These are phyloP conservation scores for Eonycteris spelaea DNA, from an alignment of 2,113 vertebrate species.

Conservation along the genomic window DNA sequence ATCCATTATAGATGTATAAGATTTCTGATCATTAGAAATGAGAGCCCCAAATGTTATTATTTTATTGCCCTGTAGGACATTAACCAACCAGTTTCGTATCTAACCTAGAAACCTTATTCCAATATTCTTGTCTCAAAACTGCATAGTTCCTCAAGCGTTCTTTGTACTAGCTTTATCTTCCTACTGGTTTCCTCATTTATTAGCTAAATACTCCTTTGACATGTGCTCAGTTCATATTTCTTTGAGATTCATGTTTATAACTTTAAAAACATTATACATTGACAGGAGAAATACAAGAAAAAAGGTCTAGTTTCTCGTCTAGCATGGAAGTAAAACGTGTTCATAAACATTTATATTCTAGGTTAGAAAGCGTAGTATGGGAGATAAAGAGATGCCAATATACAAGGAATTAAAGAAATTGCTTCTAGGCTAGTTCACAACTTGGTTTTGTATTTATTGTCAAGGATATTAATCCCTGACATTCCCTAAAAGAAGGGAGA, in stretches of 20 bases:
- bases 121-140: neutral
- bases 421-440: neutral
- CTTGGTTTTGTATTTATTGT: neutral
- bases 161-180: neutral
- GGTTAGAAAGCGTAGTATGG: neutral
- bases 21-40: neutral
- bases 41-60: neutral
- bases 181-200: neutral
- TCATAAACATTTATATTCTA: neutral
- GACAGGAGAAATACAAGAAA: neutral
- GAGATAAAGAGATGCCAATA: neutral
- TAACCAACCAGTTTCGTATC: neutral
- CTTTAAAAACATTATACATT: neutral
- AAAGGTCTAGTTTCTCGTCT: neutral
- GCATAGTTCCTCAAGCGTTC: neutral
- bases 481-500: neutral
- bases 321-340: neutral
- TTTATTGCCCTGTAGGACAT: neutral
- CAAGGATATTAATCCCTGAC: neutral
- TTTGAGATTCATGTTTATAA: neutral
- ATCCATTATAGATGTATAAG: neutral
- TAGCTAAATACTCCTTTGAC: neutral
- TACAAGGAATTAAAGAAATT: neutral
- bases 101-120: neutral
- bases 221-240: neutral